Evolutionary conservation across 2,888 invertebrate species (phyloP).

Genomic region (Platycnemis pennipes): DNA sequence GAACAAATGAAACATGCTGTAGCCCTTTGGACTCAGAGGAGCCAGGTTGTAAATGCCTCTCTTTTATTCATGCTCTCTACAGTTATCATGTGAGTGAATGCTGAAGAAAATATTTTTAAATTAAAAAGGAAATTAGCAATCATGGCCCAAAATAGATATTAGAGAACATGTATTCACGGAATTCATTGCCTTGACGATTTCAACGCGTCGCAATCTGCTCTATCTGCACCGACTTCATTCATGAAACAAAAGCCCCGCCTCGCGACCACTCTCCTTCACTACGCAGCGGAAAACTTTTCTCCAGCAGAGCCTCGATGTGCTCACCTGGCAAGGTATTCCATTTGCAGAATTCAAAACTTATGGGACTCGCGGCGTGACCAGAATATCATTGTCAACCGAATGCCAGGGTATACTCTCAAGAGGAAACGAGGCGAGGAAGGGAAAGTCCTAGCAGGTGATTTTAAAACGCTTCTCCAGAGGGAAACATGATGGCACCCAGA

Average conservation of each 20-base stretch:
- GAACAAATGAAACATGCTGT: too few relatives aligned
- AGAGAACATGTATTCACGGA: too few relatives aligned
- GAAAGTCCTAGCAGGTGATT: neutral
- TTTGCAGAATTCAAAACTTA: neutral
- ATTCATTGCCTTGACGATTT: too few relatives aligned
- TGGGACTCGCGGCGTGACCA: neutral
- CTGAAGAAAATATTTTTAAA: too few relatives aligned
- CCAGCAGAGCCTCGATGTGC: neutral
- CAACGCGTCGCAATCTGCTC: too few relatives aligned
- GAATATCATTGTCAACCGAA: neutral
- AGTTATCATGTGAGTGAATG: too few relatives aligned
- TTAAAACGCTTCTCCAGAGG: neutral
- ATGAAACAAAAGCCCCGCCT: neutral
- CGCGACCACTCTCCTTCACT: neutral
- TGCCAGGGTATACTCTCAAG: neutral
- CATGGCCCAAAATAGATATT: too few relatives aligned
- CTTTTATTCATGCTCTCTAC: too few relatives aligned
- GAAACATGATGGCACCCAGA: neutral
- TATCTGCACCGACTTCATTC: neutral
- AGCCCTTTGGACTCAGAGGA: too few relatives aligned
- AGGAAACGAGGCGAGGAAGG: neutral
- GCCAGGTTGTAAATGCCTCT: too few relatives aligned
- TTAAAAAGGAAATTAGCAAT: too few relatives aligned
- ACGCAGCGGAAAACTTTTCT: neutral
- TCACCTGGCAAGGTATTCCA: neutral